Evolutionary conservation across 2,888 invertebrate genomes (phyloP), one percentile per base, ranked within the genome.

Genomic region (Sericinus montela): DNA sequence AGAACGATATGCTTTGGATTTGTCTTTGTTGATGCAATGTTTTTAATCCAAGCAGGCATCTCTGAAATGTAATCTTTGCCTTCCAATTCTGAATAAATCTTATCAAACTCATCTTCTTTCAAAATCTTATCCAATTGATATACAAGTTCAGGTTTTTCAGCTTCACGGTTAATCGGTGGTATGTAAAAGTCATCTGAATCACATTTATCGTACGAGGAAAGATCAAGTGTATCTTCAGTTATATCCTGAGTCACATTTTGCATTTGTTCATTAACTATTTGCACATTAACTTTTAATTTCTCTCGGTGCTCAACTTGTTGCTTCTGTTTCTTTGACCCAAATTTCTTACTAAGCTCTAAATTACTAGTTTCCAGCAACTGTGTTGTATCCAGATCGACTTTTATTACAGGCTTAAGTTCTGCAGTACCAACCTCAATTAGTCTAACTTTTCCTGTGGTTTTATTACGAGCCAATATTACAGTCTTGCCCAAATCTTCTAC

Each of bases 321-420:
- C 63, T 91, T 92, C 0, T 81, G 80, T 61, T 85, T 91, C 55
- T 93, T 93, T 0, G 93, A 93, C 1, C 93, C 93, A 62, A 93
- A 93, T 55, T 91, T 88, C 59, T 91, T 91, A 39, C 91, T 91
- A 0, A 93, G 69, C 44, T 87, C 87, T 15, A 81, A 61, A 36
- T 67, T 60, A 14, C 75, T 81, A 0, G 70, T 75, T 13, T 86
- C 79, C 0, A 68, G 45, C 0, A 58, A 25, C 6, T 69, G 62
- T 0, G 68, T 44, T 0, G 62, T 44, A 6, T 70, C 64, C 1
- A 65, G 30, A 1, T 73, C 63, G 0, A 54, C 57, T 50, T 67
- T 69, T 0, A 80, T 13, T 0, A 62, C 25, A 0, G 86, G 82
- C 59, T 77, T 78, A 1, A 85, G 14, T n/a, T 80, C 72, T 0